Evolutionary conservation across 2,797 vertebrate genomes (phyloP).

Genomic region (Chaetodon trifasciatus): DNA sequence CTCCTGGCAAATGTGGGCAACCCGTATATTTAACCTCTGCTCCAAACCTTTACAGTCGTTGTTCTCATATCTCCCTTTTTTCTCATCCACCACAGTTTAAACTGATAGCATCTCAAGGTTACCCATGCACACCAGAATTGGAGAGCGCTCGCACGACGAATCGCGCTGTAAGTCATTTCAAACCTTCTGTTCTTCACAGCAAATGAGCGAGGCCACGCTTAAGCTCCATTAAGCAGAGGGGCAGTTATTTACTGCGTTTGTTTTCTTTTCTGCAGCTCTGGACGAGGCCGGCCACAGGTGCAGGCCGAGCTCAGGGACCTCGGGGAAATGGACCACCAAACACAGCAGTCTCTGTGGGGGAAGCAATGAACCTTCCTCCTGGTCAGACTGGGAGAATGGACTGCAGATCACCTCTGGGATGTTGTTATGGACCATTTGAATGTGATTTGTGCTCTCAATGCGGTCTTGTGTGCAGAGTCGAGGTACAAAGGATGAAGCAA

Average conservation of each 20-base stretch:
- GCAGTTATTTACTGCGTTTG: slow-evolving; percentile 66
- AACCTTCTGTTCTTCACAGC: slow-evolving; percentile 43
- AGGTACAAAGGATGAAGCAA: slow-evolving; percentile 25
- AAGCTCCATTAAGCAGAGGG: slow-evolving; percentile 66
- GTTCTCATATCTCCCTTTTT: slow-evolving; percentile 43
- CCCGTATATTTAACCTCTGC: slow-evolving; percentile 78
- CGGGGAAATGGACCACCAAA: slow-evolving; percentile 54
- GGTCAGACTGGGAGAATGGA: slow-evolving; percentile 19
- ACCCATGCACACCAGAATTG: slow-evolving; percentile 40
- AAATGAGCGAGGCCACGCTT: slow-evolving; percentile 57
- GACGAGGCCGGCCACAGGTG: slow-evolving; percentile 65
- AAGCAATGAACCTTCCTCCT: slow-evolving; percentile 48
- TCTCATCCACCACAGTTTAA: slow-evolving; percentile 39
- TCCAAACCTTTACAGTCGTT: slow-evolving; percentile 59
- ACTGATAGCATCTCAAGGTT: slow-evolving; percentile 69
- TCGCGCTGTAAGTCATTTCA: slow-evolving; percentile 55
- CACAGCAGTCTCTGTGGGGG: slow-evolving; percentile 46
- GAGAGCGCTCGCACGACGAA: slow-evolving; percentile 24
- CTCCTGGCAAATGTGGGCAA: slow-evolving; percentile 69
- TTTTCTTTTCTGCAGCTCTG: slow-evolving; percentile 55
- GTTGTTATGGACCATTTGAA: slow-evolving; percentile 44
- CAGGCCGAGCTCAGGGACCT: slow-evolving; percentile 47
- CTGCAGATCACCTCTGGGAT: slow-evolving; percentile 30
- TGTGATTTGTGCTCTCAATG: slow-evolving; percentile 22
- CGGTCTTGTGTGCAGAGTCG: slow-evolving; percentile 2